phyloP scores from a whole-genome alignment of 2,113 vertebrate genomes.

The Pristiophorus japonicus region DNA sequence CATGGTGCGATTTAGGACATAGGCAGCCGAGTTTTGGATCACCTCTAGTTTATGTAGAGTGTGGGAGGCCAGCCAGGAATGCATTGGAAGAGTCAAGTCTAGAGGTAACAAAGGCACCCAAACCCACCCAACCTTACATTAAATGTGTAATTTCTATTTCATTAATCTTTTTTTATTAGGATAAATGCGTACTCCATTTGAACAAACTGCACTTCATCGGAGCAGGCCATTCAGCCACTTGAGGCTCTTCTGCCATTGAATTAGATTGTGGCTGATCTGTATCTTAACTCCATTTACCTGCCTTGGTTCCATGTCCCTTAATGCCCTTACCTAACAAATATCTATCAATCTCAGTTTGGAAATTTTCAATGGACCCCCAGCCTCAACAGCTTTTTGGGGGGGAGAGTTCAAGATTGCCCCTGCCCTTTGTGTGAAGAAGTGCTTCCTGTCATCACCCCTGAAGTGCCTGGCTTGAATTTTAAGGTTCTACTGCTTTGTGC shows the following conservation, averaged over 20 bases:
- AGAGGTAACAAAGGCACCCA: too few species aligned
- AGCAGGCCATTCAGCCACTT: not conserved
- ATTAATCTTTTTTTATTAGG: not conserved
- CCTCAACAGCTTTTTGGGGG: not conserved
- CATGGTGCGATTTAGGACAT: too few species aligned
- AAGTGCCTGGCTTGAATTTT: not conserved
- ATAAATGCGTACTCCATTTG: not conserved
- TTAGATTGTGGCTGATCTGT: not conserved
- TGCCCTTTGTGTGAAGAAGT: not conserved
- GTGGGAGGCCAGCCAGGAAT: too few species aligned
- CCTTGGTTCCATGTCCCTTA: not conserved
- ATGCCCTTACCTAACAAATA: not conserved
- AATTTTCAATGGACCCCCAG: not conserved
- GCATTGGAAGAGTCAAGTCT: too few species aligned
- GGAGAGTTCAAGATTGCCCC: not conserved
- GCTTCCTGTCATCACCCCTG: not conserved
- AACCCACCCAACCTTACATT: not conserved
- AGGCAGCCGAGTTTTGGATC: too few species aligned
- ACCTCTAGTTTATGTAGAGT: too few species aligned
- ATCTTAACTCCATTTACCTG: not conserved
- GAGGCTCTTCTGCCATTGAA: not conserved
- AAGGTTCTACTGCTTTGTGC: not conserved
- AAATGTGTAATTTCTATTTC: not conserved
- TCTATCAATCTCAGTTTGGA: not conserved
- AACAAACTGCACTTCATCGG: not conserved